Percentiles rank a stretch among this genome's conserved stretches.
Conservation (phyloP, 2,888 invertebrate species). For the Cerceris rybyensis region DNA sequence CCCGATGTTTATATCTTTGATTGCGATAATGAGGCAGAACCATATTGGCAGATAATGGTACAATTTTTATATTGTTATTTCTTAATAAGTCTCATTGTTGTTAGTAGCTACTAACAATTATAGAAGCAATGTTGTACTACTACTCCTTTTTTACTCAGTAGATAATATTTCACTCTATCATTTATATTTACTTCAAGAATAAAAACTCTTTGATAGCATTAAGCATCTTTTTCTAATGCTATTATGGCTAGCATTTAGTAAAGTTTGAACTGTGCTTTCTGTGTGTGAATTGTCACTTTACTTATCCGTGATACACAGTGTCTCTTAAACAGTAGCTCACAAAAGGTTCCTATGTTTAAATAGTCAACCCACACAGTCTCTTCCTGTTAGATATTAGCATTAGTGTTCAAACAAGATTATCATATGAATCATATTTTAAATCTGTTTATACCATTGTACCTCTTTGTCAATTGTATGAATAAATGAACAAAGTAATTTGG, state of each 20-base stretch:
- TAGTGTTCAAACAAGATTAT: conserved; percentile 6
- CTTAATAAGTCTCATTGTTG: not conserved
- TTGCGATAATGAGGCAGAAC: conserved; percentile 75
- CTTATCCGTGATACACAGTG: not conserved
- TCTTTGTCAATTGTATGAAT: no score
- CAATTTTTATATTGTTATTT: conserved; percentile 31
- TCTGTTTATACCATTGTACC: not conserved
- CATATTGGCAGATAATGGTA: conserved; percentile 76
- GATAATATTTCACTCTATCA: no score
- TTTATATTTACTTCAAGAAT: no score
- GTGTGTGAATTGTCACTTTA: not conserved
- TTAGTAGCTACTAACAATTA: conserved; percentile 1
- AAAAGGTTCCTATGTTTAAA: not conserved
- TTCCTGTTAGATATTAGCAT: not conserved
- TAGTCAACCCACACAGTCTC: not conserved
- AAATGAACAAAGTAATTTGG: no score
- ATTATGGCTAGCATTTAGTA: not conserved
- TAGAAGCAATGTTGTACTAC: not conserved
- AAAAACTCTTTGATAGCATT: no score
- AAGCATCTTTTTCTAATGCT: no score
- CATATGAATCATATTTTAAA: not conserved
- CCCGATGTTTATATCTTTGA: conserved; percentile 74
- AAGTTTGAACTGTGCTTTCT: not conserved
- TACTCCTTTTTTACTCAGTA: no score
- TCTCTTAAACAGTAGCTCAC: not conserved